A percentile compares a stretch with the other conserved stretches of the same genome.
These are phyloP conservation scores for Chymomyza procnemis DNA, from an alignment of 2,888 invertebrate genomes.

Conservation along the genomic window DNA sequence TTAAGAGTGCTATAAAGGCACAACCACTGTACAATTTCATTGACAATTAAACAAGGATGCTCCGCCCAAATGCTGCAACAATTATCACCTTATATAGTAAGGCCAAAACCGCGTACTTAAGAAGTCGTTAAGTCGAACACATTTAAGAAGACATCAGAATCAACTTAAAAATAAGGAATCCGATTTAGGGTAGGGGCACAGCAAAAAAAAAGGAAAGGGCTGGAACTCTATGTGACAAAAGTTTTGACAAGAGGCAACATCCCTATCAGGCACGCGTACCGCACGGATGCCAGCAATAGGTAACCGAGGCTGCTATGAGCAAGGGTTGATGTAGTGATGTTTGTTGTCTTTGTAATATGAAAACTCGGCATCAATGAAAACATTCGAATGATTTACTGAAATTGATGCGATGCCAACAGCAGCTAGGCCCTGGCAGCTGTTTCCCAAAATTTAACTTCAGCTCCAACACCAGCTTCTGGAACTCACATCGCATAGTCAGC, in stretches of 20 bases:
- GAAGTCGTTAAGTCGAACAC: conserved; percentile 56
- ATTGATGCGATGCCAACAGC: conserved; percentile 59
- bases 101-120: conserved; percentile 53
- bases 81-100: conserved; percentile 51
- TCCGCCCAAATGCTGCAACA: conserved; percentile 28
- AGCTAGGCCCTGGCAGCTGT: conserved; percentile 58
- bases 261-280: conserved; percentile 20
- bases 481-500: too few species aligned
- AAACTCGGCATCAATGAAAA: conserved; percentile 35
- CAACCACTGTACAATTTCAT: neutral
- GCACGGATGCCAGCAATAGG: conserved; percentile 6
- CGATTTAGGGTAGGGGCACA: conserved; percentile 8
- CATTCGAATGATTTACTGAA: conserved; percentile 60
- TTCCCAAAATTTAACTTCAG: conserved; percentile 22
- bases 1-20: conserved; percentile 6
- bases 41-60: neutral
- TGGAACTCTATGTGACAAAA: conserved; percentile 34
- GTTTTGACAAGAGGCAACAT: conserved; percentile 46
- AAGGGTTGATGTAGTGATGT: conserved; percentile 34
- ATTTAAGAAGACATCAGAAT: conserved; percentile 69
- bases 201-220: neutral
- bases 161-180: conserved; percentile 49
- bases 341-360: conserved; percentile 42
- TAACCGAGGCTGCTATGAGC: neutral
- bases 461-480: too few species aligned